These are phyloP conservation scores for Sebastes diaconus DNA, from an alignment of 2,797 vertebrate species.

Conservation along the genomic window DNA sequence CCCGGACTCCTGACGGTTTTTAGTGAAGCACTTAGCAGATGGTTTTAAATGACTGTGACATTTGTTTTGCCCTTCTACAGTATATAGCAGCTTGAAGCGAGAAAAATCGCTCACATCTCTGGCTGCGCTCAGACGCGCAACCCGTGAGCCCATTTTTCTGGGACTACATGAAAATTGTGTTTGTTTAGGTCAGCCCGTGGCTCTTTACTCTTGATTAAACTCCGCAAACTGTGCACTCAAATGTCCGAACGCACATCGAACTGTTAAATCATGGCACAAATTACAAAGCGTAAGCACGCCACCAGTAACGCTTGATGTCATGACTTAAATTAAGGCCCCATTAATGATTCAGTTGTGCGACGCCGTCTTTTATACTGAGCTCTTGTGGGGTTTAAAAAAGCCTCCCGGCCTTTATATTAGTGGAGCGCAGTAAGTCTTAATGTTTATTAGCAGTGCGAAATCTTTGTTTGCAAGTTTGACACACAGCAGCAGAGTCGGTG, in stretches of 20 bases:
- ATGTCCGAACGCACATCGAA: constrained; percentile 28
- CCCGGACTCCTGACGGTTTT: constrained; percentile 71
- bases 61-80: constrained; percentile 59
- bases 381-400: constrained; percentile 20
- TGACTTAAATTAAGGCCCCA: constrained; percentile 8
- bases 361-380: not conserved
- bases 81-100: constrained; percentile 32
- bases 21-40: constrained; percentile 82
- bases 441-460: constrained; percentile 37
- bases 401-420: not conserved
- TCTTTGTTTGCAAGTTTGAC: constrained; percentile 26
- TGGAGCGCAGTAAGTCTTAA: not conserved
- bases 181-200: constrained; percentile 53
- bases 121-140: not conserved
- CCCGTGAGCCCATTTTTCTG: constrained; percentile 7
- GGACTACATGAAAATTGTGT: constrained; percentile 18
- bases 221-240: constrained; percentile 30
- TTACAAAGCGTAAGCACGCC: constrained; percentile 36
- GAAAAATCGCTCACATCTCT: constrained; percentile 34
- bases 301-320: constrained; percentile 22
- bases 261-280: constrained; percentile 28
- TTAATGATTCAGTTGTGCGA: constrained; percentile 37
- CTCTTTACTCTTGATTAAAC: constrained; percentile 55
- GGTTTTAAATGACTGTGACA: constrained; percentile 78
- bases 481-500: constrained; percentile 18